phyloP scores from a whole-genome alignment of 2,888 invertebrate species.

The Macrosoma leucophasiata region DNA sequence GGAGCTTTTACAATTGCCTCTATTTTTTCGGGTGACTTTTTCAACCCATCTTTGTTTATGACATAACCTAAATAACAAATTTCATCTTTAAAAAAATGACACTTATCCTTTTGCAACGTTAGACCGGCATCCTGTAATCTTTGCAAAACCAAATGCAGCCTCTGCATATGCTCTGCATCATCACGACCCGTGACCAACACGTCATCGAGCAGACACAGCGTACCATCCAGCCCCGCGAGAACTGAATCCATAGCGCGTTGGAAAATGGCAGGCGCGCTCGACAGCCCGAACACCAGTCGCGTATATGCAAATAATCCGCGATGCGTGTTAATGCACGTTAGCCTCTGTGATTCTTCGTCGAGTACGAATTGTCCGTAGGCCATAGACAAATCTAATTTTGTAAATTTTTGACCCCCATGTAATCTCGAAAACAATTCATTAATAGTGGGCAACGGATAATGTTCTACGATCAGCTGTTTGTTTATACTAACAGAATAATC shows the following conservation, averaged over 20 bases:
- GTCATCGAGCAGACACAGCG: constrained; percentile 27
- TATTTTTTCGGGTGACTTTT: too few relatives aligned
- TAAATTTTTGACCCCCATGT: constrained; percentile 23
- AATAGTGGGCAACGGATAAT: constrained; percentile 24
- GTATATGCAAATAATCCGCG: constrained; percentile 24
- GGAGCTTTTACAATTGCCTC: too few relatives aligned
- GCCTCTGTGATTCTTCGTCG: constrained; percentile 21
- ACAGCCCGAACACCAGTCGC: constrained; percentile 21
- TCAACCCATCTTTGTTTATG: too few relatives aligned
- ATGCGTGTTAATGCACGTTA: constrained; percentile 27
- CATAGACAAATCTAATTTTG: constrained; percentile 26
- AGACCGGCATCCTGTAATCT: too few relatives aligned
- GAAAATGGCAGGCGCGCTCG: constrained; percentile 28
- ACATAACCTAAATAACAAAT: too few relatives aligned
- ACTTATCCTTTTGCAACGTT: too few relatives aligned
- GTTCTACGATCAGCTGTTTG: constrained; percentile 19
- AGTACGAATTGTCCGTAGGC: constrained; percentile 24
- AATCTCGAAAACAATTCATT: constrained; percentile 21
- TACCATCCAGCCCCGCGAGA: constrained; percentile 4
- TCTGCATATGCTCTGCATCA: too few relatives aligned
- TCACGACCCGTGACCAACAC: constrained; percentile 21
- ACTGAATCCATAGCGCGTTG: constrained; percentile 29
- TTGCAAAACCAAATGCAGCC: too few relatives aligned
- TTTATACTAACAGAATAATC: constrained; percentile 30
- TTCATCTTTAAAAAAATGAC: too few relatives aligned